Base-by-base conservation (phyloP, 2,888 invertebrate species). In the Argyresthia albistria region DNA sequence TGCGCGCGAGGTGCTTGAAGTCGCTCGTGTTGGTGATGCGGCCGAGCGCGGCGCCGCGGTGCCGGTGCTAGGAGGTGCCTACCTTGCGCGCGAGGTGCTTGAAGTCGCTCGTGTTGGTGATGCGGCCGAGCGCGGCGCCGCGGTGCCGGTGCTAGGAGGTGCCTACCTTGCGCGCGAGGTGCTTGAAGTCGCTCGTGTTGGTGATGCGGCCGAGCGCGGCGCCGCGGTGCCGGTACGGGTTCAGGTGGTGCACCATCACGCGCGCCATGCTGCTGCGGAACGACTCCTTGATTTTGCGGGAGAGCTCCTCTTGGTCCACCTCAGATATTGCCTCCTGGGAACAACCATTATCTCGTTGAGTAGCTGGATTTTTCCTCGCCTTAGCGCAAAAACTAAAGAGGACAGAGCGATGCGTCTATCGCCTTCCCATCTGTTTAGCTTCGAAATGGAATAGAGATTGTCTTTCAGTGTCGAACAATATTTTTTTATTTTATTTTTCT, bases 121-220 rank as follows among this genome's bases (percentile, higher is more conserved):
- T 98, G 61, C 94, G 89, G 0, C 96, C 98, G 57, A 92, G 88
- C 61, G 91, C 91, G 66, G 97, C 98, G 59, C 93, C 94, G 0
- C 93, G 91, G 67, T 94, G 95, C 52, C 96, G 89, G 80, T 95
- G 98, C 0, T n/a, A n/a, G n/a, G n/a, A n/a, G n/a, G n/a, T 25
- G 25, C 68, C 67, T 77, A 96, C 96, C 91, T 97, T 98, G 80
- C 97, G 90, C 4, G 97, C 97, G 53, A 98, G 89, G 83, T 97
- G 96, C 74, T 97, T 97, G 77, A 98, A 96, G 77, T 98, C 98
- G 46, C 97, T 95, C 0, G 95, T 96, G 67, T 91, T 93, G 2
- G 93, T 93, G 63, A 99, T 98, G 61, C 94, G 89, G 0, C 96
- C 98, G 57, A 92, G 88, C 61, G 91, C 91, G 66, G 97, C 98